Conservation (phyloP, 2,888 invertebrate genomes). For the Cenopis cana region DNA sequence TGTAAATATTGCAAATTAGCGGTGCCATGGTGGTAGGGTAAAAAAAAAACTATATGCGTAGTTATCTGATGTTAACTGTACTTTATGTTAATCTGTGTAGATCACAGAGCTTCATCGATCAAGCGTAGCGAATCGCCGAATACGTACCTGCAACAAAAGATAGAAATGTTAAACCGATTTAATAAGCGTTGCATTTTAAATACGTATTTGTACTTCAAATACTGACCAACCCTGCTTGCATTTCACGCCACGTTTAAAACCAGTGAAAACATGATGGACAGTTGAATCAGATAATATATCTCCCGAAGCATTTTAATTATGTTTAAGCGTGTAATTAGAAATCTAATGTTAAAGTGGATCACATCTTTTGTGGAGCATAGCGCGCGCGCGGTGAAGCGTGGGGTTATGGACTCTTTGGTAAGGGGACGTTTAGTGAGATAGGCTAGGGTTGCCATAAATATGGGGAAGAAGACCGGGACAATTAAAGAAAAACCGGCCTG, state of each 20-base stretch:
- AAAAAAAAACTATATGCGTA: too few species aligned
- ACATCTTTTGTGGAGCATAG: conserved; percentile 25
- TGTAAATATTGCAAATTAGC: too few species aligned
- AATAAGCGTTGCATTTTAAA: too few species aligned
- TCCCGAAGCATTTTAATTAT: conserved; percentile 23
- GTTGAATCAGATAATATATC: conserved; percentile 17
- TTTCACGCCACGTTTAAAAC: neutral
- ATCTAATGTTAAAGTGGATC: conserved; percentile 26
- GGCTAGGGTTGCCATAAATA: too few species aligned
- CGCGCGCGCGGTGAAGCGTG: conserved; percentile 9
- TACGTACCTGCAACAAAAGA: conserved; percentile 8
- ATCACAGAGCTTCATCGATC: too few species aligned
- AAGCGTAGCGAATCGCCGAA: neutral
- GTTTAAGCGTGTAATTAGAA: conserved; percentile 33
- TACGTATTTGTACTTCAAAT: too few species aligned
- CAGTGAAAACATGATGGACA: neutral
- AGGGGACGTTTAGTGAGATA: neutral
- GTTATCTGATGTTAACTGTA: too few species aligned
- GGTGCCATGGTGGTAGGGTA: too few species aligned
- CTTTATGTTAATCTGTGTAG: too few species aligned
- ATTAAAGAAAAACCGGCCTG: too few species aligned
- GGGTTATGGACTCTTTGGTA: neutral
- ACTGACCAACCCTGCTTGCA: too few species aligned
- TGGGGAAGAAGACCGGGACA: too few species aligned
- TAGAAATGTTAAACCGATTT: neutral